Evolutionary conservation across 2,888 invertebrate species (phyloP).

Genomic region (Brachypterus glaber): DNA sequence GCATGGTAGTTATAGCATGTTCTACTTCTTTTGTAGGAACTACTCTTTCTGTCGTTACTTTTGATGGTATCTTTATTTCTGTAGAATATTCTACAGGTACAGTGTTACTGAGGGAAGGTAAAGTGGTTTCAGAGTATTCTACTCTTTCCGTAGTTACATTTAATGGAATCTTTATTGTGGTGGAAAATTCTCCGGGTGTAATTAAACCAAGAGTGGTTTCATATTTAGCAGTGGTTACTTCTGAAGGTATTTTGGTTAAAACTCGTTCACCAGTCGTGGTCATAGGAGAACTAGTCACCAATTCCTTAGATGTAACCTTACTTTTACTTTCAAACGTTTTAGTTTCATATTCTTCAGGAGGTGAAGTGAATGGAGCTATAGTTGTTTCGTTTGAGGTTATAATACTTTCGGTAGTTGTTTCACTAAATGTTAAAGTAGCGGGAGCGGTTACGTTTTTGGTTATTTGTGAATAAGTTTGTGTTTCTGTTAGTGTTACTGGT

Average conservation of each 20-base stretch:
- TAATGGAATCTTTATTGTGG: background rate
- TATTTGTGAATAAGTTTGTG: constrained; percentile 31
- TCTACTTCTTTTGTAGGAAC: no score
- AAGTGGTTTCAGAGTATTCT: no score
- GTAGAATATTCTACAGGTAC: no score
- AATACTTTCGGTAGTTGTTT: constrained; percentile 23
- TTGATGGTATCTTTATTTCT: no score
- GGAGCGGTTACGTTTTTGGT: constrained; percentile 25
- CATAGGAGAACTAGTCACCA: constrained; percentile 22
- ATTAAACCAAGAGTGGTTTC: no score
- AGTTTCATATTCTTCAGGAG: constrained; percentile 13
- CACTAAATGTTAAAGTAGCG: constrained; percentile 29
- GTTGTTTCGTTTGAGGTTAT: constrained; percentile 16
- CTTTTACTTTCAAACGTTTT: no score
- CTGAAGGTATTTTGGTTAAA: constrained; percentile 1
- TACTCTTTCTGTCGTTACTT: no score
- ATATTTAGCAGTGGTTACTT: constrained; percentile 4
- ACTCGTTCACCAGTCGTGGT: constrained; percentile 24
- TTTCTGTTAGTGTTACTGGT: constrained; percentile 40
- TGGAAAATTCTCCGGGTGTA: background rate
- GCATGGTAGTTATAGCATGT: constrained; percentile 5
- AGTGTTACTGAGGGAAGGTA: no score
- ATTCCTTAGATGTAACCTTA: constrained; percentile 19
- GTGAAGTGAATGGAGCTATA: constrained; percentile 22
- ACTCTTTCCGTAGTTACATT: background rate